Evolutionary conservation across 2,888 invertebrate species (phyloP).

Genomic region (Rhodophaea formosa): DNA sequence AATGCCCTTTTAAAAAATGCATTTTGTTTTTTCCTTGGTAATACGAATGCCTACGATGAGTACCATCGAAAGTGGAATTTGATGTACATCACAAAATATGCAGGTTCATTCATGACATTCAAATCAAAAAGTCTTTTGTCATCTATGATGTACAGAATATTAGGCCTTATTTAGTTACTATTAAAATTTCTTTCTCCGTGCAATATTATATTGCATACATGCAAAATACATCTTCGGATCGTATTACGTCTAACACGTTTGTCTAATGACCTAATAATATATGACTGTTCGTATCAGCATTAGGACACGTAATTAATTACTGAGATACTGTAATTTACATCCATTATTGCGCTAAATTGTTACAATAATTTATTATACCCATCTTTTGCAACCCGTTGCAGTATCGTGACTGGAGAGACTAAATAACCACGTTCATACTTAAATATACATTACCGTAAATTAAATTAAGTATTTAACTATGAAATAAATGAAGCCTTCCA

Average conservation of each 20-base stretch:
- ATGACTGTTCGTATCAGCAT: constrained; percentile 54
- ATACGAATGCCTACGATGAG: constrained; percentile 5
- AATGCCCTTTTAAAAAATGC: neutral
- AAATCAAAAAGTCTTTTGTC: constrained; percentile 19
- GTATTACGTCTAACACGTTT: constrained; percentile 50
- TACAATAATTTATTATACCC: constrained; percentile 25
- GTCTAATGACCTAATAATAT: constrained; percentile 61
- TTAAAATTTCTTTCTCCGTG: neutral
- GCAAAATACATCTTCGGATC: constrained; percentile 40
- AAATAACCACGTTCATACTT: too few species aligned
- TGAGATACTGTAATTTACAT: constrained; percentile 50
- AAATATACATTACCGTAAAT: too few species aligned
- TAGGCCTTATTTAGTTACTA: neutral
- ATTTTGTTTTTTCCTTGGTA: constrained; percentile 8
- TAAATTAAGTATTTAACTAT: too few species aligned
- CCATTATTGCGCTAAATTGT: constrained; percentile 40
- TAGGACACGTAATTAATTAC: constrained; percentile 55
- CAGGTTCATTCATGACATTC: constrained; percentile 34
- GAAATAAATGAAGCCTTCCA: neutral
- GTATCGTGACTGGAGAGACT: neutral
- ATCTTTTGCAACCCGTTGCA: constrained; percentile 6
- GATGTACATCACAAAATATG: constrained; percentile 38
- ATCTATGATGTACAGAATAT: neutral
- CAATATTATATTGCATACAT: constrained; percentile 23
- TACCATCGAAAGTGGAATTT: constrained; percentile 37